Evolutionary conservation across 64 coral and sea anemone species (phyloP), one percentile per base, ranked within the genome.

Genomic region (Dendrophyllia cribrosa): DNA sequence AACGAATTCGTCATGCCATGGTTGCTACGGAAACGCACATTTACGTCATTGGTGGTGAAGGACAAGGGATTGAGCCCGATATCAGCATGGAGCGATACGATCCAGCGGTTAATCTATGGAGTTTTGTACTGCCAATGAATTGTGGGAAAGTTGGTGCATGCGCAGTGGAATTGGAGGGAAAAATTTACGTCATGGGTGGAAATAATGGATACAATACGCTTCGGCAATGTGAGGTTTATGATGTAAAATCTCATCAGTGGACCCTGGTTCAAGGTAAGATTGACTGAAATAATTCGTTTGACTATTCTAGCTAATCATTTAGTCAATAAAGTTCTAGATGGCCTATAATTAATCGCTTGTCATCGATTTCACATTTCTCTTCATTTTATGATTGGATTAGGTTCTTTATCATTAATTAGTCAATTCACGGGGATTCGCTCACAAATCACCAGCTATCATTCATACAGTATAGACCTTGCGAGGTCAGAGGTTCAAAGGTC

Each of bases 61-160:
- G 95, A 4, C 82, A 93, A 3, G 92, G 86, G 13, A 82, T 97
- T 87, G 95, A 97, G 92, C 95, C 95, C 68, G 88, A 88, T 43
- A 85, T 97, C 20, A 97, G 95, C 55, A 88, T 97, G 65, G 95
- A 97, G 88, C 87, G 88, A 83, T 97, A 87, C 65, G 92, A 97
- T 77, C 95, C 95, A 70, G 63, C 51, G 69, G 75, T 62, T 83
- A 71, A 93, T 50, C 74, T 93, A 1, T 97, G 95, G 95, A 90
- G 88, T 34, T 97, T 97, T 61, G 88, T 93, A 7, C 58, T 90
- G 52, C 95, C 95, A 25, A 97, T 97, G 95, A 94, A 85, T 62
- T 86, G 92, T 15, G 95, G 95, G 55, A 97, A 94, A 64, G 84
- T 89, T 59, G 95, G 95, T 7, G 85, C 95, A 44, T 94, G 95